phyloP scores from a whole-genome alignment of 2,888 invertebrate species.

The Amphimallon solstitiale region DNA sequence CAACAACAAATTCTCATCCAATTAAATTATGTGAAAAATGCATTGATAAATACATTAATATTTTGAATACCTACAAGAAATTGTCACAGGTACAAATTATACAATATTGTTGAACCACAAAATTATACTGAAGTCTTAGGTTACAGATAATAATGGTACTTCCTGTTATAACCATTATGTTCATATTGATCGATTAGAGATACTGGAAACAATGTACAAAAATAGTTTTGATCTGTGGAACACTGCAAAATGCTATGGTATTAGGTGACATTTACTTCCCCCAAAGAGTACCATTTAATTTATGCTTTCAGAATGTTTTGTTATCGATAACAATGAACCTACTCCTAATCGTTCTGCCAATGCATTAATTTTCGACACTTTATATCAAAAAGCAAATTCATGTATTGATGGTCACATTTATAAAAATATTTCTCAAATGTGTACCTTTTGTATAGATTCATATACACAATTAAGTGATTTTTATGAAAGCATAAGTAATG shows the following conservation, averaged over 20 bases:
- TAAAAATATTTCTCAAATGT: slow-evolving; percentile 61
- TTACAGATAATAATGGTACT: slow-evolving; percentile 63
- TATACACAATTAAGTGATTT: slow-evolving; percentile 68
- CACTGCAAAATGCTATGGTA: slow-evolving; percentile 73
- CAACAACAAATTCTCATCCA: slow-evolving; percentile 70
- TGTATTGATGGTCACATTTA: slow-evolving; percentile 60
- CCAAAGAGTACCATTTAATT: not conserved
- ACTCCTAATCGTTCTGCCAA: slow-evolving; percentile 61
- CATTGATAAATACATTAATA: slow-evolving; percentile 66
- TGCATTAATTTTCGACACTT: slow-evolving; percentile 65
- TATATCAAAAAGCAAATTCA: slow-evolving; percentile 62
- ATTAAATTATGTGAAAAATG: slow-evolving; percentile 72
- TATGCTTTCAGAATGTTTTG: slow-evolving; percentile 67
- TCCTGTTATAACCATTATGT: slow-evolving; percentile 68
- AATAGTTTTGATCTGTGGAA: slow-evolving; percentile 69
- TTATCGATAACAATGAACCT: slow-evolving; percentile 62
- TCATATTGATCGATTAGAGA: slow-evolving; percentile 72
- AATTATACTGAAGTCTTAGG: slow-evolving; percentile 44
- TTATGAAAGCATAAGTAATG: slow-evolving; percentile 69
- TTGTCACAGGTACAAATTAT: slow-evolving; percentile 60
- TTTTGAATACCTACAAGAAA: slow-evolving; percentile 66
- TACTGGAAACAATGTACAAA: slow-evolving; percentile 68
- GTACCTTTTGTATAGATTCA: slow-evolving; percentile 66
- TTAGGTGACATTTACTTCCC: too few species aligned
- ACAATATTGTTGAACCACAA: not conserved